phyloP scores from a whole-genome alignment of 2,888 invertebrate species.

The Iselma pallidipennis region DNA sequence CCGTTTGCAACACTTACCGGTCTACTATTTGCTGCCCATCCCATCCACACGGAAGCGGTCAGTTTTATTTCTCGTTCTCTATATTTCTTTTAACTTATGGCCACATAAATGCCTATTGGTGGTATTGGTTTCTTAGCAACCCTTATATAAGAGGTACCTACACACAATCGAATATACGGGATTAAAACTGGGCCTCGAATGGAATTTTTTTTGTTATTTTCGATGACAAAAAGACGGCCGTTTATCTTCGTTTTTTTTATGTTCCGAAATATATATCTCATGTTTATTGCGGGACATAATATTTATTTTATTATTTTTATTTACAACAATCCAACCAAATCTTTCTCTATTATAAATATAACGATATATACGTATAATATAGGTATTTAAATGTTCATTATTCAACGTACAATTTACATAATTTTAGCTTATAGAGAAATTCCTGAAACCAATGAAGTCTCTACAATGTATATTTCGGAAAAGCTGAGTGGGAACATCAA shows the following conservation, averaged over 20 bases:
- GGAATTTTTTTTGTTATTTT: conserved; percentile 21
- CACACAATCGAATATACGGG: conserved; percentile 13
- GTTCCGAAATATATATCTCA: too few species aligned
- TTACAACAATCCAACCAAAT: too few species aligned
- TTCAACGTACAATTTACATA: conserved; percentile 31
- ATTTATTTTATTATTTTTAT: too few species aligned
- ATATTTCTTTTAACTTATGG: conserved; percentile 28
- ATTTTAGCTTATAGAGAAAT: conserved; percentile 25
- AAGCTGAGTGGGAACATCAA: conserved; percentile 41
- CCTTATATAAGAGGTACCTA: background rate
- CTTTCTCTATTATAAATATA: too few species aligned
- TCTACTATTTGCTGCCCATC: conserved; percentile 81
- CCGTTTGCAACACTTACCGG: conserved; percentile 75
- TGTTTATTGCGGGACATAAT: too few species aligned
- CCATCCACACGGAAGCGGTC: conserved; percentile 89
- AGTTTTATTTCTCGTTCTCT: conserved; percentile 59
- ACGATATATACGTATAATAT: too few species aligned
- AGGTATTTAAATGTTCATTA: too few species aligned
- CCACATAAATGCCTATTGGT: conserved; percentile 33
- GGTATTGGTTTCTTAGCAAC: conserved; percentile 28
- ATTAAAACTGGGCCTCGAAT: conserved; percentile 25
- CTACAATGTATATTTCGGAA: conserved; percentile 39
- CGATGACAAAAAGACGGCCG: too few species aligned
- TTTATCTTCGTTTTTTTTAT: too few species aligned
- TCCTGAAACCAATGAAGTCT: conserved; percentile 34